Conservation (phyloP, 2,888 invertebrate genomes). For the Crematogaster levior region DNA sequence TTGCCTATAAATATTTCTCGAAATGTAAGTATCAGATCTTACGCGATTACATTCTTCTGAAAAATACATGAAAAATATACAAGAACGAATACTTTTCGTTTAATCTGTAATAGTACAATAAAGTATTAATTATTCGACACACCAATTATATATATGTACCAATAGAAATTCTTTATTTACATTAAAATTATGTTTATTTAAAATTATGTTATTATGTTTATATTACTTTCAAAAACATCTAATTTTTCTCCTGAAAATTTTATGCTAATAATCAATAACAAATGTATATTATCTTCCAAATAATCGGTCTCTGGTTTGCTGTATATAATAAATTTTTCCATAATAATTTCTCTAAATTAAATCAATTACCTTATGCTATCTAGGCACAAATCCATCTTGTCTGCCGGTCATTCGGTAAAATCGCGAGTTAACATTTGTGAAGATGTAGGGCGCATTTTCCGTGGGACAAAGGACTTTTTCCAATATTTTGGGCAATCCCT, state of each 20-base stretch:
- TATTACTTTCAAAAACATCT: neutral
- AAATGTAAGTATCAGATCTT: neutral
- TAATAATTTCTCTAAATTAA: neutral
- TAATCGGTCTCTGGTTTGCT: neutral
- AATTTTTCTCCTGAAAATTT: neutral
- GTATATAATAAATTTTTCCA: neutral
- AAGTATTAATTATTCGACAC: neutral
- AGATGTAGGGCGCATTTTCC: conserved; percentile 88
- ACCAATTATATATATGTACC: neutral
- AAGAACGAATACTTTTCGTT: neutral
- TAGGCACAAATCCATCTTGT: conserved; percentile 80
- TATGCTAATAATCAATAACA: neutral
- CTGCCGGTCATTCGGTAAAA: conserved; percentile 85
- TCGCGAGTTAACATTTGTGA: conserved; percentile 88
- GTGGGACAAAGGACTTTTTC: conserved; percentile 89
- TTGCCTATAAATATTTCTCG: neutral
- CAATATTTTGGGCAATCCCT: conserved; percentile 87
- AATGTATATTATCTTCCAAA: neutral
- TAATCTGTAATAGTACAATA: conserved; percentile 3
- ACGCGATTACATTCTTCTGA: neutral
- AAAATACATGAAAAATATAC: neutral
- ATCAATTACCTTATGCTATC: conserved; percentile 54
- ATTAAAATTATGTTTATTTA: neutral
- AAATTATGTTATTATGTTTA: neutral
- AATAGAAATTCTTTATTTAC: neutral